Evolutionary conservation across 2,888 invertebrate genomes (phyloP), one percentile per base, ranked within the genome.

Genomic region (Hypena proboscidalis): DNA sequence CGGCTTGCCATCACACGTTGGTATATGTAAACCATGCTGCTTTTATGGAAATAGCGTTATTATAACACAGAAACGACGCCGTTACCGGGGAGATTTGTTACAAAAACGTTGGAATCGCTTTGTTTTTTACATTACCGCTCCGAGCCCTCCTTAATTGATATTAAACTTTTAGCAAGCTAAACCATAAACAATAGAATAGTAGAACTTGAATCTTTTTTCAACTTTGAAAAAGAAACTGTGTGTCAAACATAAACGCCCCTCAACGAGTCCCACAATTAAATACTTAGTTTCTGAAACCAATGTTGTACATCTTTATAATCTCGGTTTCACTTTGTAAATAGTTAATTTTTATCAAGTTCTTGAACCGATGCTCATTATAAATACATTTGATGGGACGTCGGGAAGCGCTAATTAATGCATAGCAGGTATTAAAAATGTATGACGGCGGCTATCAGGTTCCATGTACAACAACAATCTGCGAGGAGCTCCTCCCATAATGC

Each of bases 31-130:
- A 74, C 77, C 80, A 70, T 75, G 64, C 72, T 70, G 73, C 75
- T 77, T 80, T 77, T 79, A 82, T 82, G 75, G 71, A 77, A 77
- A 81, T 77, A 61, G 58, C 70, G 67, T 70, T 74, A 79, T 80
- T 77, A 79, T 73, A 72, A 69, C 58, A 58, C 58, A 66, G 64
- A 59, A 74, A 72, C 62, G 69, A 61, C 42, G 43, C 61, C 64
- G 65, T 69, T 73, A 66, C 60, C 46, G 54, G 25, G 39, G 58
- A 70, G 67, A 72, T 71, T 76, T 72, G 67, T 70, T 61, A 54
- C 42, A 48, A 59, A 61, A 54, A 61, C 66, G 57, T 57, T 67
- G 51, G 51, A 60, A 63, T 62, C 56, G 60, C 51, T 39, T 58
- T 37, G 30, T 46, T 39, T 53, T 54, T 44, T 30, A 19, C 13